Evolutionary conservation across 2,113 vertebrate species (phyloP), one percentile per base, ranked within the genome.

Genomic region (Thunnus thynnus): DNA sequence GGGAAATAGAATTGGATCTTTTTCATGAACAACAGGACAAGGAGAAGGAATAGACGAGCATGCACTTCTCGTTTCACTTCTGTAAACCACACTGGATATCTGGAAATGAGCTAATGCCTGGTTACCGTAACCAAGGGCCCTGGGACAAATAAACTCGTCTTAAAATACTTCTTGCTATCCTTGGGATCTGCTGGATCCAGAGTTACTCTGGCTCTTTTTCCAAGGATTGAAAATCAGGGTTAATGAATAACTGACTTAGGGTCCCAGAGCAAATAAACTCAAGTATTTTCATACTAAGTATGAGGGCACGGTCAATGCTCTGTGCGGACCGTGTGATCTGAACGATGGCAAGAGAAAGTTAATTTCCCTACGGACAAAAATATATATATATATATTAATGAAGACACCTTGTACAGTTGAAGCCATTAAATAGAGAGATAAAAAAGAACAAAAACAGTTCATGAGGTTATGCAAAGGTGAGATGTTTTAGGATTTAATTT

Each of bases 11-110:
- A 54, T 62, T 41, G 22, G 32, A 80, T 76, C 17, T 64, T 86
- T 52, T 74, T 13, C 27, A 60, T 50, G 18, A 91, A 88, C 74
- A 74, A 70, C 52, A 73, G 72, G 54, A 60, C 13, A 5, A 54
- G 52, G 36, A 68, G 68, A 50, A 66, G 82, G 80, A 71, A 79
- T 61, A 46, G 56, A 70, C 5, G 6, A 80, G 62, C 65, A 48
- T n/a, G 36, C 54, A 84, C 82, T 92, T 88, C 87, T 83, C 3
- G 72, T 93, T 93, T 93, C 92, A 88, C 90, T 92, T 93, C 92
- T 86, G 63, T 57, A 86, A 86, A 91, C 25, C 51, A 74, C n/a
- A 46, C 10, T 82, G 30, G 41, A 63, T 62, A 86, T 78, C 69
- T 83, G 83, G 74, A 89, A 92, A 88, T 84, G 48, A 90, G 65